Base-by-base conservation (phyloP, 2,888 invertebrate species). In the Himalopsyche tibetana region DNA sequence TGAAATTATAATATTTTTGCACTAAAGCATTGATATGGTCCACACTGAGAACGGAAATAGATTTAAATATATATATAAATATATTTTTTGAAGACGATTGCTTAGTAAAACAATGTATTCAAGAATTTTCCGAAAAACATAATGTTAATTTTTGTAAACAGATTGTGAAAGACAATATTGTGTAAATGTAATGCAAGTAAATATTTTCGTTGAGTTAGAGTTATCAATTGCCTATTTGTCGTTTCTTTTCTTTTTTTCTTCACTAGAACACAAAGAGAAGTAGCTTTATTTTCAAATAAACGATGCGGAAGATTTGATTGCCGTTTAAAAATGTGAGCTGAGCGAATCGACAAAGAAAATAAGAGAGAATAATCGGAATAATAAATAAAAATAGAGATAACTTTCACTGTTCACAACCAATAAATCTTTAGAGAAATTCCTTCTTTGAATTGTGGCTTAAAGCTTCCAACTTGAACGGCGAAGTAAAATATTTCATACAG, bases 381-480 rank as follows among this genome's bases (percentile, higher is more conserved):
- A 87, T 87, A 87, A 88, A 88, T 88, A 87, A 88, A 88, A 88
- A 87, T 88, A 85, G 81, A 85, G 85, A 87, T 87, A 86, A 85
- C 86, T 88, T 88, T 88, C 88, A 87, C 87, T 88, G 85, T 88
- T 87, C 87, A 82, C 85, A 84, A 85, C 80, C 84, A 63, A 88
- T 88, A 88, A 88, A 88, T 88, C 88, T 87, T 82, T 38, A 12
- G 83, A 42, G 74, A 79, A 88, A 88, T 84, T 85, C 83, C 86
- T 84, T 83, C 42, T 88, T 85, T 79, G 87, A 85, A 81, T 85
- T 87, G 87, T 84, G 85, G 87, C 85, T 82, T 83, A 74, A 83
- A 86, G 80, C 80, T 86, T 83, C 55, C 83, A 83, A 83, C 80
- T 86, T 69, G 83, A 86, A 56, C 38, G 55, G 5, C 82, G 40